Evolutionary conservation across 2,888 invertebrate genomes (phyloP).

Genomic region (Odiellus spinosus): DNA sequence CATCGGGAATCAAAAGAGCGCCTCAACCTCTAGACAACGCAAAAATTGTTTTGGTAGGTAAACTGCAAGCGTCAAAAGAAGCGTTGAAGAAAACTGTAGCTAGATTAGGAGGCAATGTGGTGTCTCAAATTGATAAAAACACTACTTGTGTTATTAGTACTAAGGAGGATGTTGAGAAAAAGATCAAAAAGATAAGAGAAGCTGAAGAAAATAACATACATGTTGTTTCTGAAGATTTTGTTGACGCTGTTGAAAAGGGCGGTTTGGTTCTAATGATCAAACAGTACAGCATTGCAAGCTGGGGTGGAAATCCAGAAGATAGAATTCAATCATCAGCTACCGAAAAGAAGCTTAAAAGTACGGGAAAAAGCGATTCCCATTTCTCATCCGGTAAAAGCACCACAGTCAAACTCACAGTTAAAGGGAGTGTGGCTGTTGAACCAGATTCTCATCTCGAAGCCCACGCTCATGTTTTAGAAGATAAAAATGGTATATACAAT

Average conservation of each 20-base stretch:
- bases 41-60: conserved; percentile 48
- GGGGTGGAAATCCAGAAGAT: conserved; percentile 27
- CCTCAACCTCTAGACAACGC: conserved; percentile 46
- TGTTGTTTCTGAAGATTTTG: conserved; percentile 58
- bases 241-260: conserved; percentile 41
- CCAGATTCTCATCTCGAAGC: conserved; percentile 63
- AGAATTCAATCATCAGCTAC: background rate
- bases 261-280: conserved; percentile 36
- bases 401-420: conserved; percentile 51
- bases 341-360: background rate
- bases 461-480: conserved; percentile 42
- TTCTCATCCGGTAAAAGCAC: background rate
- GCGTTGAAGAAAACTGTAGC: conserved; percentile 49
- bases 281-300: conserved; percentile 27
- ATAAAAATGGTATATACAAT: conserved; percentile 46
- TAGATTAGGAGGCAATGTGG: conserved; percentile 58
- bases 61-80: conserved; percentile 35
- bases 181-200: conserved; percentile 45
- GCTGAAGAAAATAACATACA: conserved; percentile 54
- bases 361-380: background rate
- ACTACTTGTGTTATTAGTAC: conserved; percentile 61
- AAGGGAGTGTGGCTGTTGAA: conserved; percentile 80
- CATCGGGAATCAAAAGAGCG: no score
- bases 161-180: conserved; percentile 48
- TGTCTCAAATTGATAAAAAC: conserved; percentile 44